phyloP scores from a whole-genome alignment of 1,140 invertebrate genomes.

The Arion vulgaris region DNA sequence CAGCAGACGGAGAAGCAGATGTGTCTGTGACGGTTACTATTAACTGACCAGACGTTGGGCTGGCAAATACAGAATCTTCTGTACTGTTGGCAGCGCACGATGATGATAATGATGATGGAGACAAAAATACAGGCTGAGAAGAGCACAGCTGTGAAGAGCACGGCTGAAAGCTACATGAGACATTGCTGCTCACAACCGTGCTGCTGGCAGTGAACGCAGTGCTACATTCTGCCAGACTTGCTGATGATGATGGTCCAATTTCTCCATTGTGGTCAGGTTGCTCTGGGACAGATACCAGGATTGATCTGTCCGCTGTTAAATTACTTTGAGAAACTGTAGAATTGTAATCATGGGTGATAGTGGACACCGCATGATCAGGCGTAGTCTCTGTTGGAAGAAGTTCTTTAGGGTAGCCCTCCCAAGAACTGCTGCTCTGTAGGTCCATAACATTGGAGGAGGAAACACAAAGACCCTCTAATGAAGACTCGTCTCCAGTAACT shows the following conservation, averaged over 20 bases:
- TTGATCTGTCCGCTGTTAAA: neutral
- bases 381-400: neutral
- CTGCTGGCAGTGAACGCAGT: neutral
- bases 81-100: neutral
- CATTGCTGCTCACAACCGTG: conserved; percentile 1
- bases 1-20: neutral
- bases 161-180: neutral
- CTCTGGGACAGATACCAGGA: neutral
- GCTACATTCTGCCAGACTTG: neutral
- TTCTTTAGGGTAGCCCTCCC: conserved; percentile 11
- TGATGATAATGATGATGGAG: neutral
- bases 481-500: conserved; percentile 29
- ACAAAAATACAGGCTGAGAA: conserved; percentile 16
- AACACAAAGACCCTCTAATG: conserved; percentile 29
- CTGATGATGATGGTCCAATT: neutral
- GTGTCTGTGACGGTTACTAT: neutral
- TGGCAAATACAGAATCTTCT: conserved; percentile 13
- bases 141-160: neutral
- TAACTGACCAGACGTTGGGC: neutral
- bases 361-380: conserved; percentile 17
- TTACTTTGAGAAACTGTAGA: conserved; percentile 12
- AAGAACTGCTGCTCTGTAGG: neutral
- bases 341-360: neutral
- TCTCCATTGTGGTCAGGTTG: conserved; percentile 5
- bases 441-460: conserved; percentile 29